Percentiles rank a stretch among this genome's conserved stretches.
These are phyloP conservation scores for Stigmatopora nigra DNA, from an alignment of 2,113 vertebrate species.

Conservation along the genomic window DNA sequence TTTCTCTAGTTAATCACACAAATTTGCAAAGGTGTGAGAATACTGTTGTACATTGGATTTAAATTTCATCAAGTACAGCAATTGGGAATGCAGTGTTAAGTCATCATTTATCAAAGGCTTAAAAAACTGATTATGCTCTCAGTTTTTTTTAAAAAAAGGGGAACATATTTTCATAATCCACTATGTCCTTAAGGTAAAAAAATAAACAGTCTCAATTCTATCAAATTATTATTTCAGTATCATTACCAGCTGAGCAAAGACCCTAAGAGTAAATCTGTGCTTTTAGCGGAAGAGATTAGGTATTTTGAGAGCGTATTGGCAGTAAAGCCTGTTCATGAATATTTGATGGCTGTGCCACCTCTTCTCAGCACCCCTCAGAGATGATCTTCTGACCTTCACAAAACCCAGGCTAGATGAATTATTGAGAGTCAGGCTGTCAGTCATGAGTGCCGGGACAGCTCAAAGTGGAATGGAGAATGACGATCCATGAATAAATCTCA, in stretches of 20 bases:
- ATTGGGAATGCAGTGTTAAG: no score
- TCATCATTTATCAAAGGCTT: no score
- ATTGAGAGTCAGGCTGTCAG: slow-evolving; percentile 71
- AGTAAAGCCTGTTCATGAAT: slow-evolving; percentile 71
- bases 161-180: neutral
- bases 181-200: slow-evolving; percentile 18
- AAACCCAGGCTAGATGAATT: slow-evolving; percentile 70
- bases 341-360: slow-evolving; percentile 74
- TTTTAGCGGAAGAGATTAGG: slow-evolving; percentile 48
- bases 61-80: no score
- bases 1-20: slow-evolving; percentile 42
- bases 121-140: no score
- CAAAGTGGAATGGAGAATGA: slow-evolving; percentile 60
- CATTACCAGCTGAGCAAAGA: slow-evolving; percentile 17
- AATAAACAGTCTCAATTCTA: neutral
- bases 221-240: slow-evolving; percentile 7
- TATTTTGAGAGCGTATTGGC: slow-evolving; percentile 70
- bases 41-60: no score
- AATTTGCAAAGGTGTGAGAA: no score
- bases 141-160: no score
- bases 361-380: slow-evolving; percentile 53
- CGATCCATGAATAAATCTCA: slow-evolving; percentile 65
- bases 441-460: slow-evolving; percentile 54
- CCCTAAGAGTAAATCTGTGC: slow-evolving; percentile 42
- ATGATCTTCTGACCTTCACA: slow-evolving; percentile 77